phyloP scores from a whole-genome alignment of 2,888 invertebrate genomes.

The Poecilus cupreus region DNA sequence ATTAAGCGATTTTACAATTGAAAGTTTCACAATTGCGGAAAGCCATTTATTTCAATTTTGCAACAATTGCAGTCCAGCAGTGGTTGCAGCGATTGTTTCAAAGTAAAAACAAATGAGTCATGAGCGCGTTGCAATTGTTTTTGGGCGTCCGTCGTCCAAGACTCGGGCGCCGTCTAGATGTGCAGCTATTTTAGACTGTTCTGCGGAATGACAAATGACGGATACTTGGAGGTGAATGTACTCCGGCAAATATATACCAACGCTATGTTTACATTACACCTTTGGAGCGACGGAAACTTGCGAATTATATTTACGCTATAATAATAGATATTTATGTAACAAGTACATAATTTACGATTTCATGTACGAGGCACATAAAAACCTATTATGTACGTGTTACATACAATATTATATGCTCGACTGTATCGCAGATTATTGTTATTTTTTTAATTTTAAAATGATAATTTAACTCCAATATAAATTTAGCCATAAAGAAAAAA shows the following conservation, averaged over 20 bases:
- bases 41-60: background rate
- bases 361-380: too few species aligned
- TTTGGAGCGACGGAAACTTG: slow-evolving; percentile 24
- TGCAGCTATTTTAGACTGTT: slow-evolving; percentile 53
- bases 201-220: slow-evolving; percentile 57
- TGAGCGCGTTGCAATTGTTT: slow-evolving; percentile 12
- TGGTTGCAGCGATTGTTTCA: background rate
- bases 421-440: too few species aligned
- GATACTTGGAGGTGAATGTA: slow-evolving; percentile 51
- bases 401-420: too few species aligned
- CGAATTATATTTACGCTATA: background rate
- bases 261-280: slow-evolving; percentile 36
- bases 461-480: too few species aligned
- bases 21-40: background rate
- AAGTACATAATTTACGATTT: too few species aligned
- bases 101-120: slow-evolving; percentile 21
- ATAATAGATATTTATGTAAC: too few species aligned
- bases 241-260: slow-evolving; percentile 44
- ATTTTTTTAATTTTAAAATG: too few species aligned
- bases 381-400: too few species aligned
- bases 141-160: slow-evolving; percentile 9
- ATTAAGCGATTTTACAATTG: background rate
- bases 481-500: too few species aligned
- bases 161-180: slow-evolving; percentile 40
- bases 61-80: background rate